These are phyloP conservation scores for Motacilla tschutschensis DNA, from an alignment of 2,113 vertebrate species.

Conservation along the genomic window DNA sequence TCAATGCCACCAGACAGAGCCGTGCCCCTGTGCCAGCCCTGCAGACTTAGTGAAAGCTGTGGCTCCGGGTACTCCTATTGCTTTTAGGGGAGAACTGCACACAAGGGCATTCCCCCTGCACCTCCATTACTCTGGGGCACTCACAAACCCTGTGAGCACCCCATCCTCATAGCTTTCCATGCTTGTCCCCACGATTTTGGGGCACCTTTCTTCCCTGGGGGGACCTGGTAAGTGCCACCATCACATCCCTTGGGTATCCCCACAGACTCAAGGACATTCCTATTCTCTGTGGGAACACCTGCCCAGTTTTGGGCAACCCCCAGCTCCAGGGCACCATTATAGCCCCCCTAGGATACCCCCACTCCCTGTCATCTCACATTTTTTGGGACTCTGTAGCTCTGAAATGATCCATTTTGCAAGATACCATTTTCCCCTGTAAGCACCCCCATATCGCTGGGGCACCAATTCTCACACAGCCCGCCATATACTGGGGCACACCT, in stretches of 20 bases:
- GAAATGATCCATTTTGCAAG: neutral
- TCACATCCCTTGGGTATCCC: too few species aligned
- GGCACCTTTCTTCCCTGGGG: neutral
- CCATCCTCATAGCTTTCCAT: neutral
- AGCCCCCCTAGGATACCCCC: neutral
- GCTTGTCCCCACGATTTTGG: neutral
- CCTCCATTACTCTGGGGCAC: neutral
- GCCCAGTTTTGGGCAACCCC: neutral
- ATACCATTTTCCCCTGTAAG: neutral
- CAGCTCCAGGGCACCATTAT: neutral
- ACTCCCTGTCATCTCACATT: neutral
- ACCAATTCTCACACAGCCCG: too few species aligned
- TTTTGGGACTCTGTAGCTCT: neutral
- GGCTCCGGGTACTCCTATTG: neutral
- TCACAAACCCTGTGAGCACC: neutral
- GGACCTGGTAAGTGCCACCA: neutral
- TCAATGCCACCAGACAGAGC: neutral
- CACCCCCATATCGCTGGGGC: neutral
- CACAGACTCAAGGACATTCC: neutral
- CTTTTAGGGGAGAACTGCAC: neutral
- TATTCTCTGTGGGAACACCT: neutral
- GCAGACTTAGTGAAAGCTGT: rapidly evolving
- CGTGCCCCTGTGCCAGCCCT: rapidly evolving
- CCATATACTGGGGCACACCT: too few species aligned
- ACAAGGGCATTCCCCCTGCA: neutral